Percentiles rank a stretch among this genome's conserved stretches.
phyloP scores from a whole-genome alignment of 2,113 vertebrate genomes.

The Rattus norvegicus region DNA sequence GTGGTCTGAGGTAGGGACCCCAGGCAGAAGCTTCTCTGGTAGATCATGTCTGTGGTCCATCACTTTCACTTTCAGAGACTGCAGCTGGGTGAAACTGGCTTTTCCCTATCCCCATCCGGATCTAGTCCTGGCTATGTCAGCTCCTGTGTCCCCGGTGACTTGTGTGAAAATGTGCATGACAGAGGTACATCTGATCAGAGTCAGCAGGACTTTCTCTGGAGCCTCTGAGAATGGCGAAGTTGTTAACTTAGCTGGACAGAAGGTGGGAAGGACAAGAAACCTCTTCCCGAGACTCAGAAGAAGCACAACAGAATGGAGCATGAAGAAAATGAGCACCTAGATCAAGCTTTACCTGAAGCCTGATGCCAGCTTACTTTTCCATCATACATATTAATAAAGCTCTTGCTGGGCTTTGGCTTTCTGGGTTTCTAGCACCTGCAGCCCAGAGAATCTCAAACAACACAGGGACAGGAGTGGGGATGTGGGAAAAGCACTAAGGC shows the following conservation, averaged over 20 bases:
- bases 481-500: background rate
- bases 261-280: background rate
- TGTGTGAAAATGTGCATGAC: background rate
- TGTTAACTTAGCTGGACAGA: background rate
- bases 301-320: background rate
- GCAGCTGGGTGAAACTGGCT: background rate
- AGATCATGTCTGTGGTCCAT: background rate
- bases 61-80: background rate
- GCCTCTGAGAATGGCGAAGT: background rate
- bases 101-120: background rate
- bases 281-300: background rate
- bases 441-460: background rate
- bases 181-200: background rate
- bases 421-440: background rate
- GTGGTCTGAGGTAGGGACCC: background rate
- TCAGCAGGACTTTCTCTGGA: background rate
- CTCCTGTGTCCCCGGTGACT: background rate
- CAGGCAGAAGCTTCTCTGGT: background rate
- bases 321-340: background rate
- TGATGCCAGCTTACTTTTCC: background rate
- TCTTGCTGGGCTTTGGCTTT: background rate
- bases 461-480: background rate
- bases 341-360: slow-evolving; percentile 23
- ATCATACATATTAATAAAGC: background rate
- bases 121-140: background rate